Conservation (phyloP, 2,797 vertebrate genomes). For the Siniperca undulata region DNA sequence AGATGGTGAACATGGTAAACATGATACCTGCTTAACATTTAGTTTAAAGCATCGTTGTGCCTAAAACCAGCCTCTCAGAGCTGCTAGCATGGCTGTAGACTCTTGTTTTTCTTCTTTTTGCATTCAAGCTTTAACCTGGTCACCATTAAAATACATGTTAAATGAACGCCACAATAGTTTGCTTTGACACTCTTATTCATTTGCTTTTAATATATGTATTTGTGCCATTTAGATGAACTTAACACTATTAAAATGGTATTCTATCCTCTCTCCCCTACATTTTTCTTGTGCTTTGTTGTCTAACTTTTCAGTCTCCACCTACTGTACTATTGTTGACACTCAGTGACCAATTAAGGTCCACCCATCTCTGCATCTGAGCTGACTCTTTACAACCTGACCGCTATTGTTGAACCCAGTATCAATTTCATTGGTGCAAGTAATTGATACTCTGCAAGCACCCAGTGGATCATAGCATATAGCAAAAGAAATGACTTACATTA, state of each 20-base stretch:
- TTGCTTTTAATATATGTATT: background rate
- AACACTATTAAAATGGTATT: background rate
- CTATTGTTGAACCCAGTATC: conserved; percentile 51
- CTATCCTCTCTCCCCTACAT: background rate
- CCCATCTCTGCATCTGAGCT: conserved; percentile 29
- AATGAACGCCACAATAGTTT: background rate
- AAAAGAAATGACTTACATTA: conserved; percentile 23
- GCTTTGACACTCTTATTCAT: background rate
- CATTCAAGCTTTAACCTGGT: background rate
- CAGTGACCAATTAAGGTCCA: conserved; percentile 34
- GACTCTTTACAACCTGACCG: conserved; percentile 25
- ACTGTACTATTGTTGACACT: background rate
- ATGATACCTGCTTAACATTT: background rate
- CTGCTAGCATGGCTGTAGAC: background rate
- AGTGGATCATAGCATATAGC: conserved; percentile 9
- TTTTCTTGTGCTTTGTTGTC: background rate
- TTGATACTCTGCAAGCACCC: conserved; percentile 44
- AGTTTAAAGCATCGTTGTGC: background rate
- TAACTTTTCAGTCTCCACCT: conserved; percentile 25
- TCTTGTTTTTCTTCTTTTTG: background rate
- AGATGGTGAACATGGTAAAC: background rate
- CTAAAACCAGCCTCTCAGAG: background rate
- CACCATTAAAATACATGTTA: background rate
- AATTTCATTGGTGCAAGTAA: conserved; percentile 58
- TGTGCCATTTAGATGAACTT: background rate